phyloP scores from a whole-genome alignment of 1,140 invertebrate genomes.

The Apis florea region DNA sequence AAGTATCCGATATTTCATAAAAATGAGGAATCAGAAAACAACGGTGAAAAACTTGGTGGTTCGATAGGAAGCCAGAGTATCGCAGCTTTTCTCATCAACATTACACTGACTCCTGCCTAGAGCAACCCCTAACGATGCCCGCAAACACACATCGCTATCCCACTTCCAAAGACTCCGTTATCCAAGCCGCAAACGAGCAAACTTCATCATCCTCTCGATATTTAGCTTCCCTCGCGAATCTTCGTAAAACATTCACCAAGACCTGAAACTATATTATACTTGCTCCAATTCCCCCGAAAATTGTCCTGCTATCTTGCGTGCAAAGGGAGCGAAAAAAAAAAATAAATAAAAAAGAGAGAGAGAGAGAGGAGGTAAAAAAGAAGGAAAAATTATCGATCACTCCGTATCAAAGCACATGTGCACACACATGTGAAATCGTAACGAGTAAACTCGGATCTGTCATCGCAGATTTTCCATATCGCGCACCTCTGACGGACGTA shows the following conservation, averaged over 20 bases:
- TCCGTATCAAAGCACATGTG: not conserved
- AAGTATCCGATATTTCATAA: not conserved
- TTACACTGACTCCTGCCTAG: too few relatives aligned
- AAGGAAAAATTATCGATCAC: not conserved
- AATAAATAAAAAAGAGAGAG: not conserved
- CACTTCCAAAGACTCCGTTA: not conserved
- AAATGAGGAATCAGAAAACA: not conserved
- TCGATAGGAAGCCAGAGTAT: too few relatives aligned
- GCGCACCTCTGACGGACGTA: constrained; percentile 10
- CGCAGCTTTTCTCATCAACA: not conserved
- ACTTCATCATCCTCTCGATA: not conserved
- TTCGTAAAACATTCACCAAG: not conserved
- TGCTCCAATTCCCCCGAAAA: not conserved
- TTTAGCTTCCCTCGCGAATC: not conserved
- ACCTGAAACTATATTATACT: not conserved
- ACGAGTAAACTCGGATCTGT: not conserved
- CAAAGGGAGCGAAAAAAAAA: too few relatives aligned
- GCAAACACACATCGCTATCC: not conserved
- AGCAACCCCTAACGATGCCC: not conserved
- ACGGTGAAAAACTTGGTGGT: too few relatives aligned
- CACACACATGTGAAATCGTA: too few relatives aligned
- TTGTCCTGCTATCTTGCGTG: not conserved
- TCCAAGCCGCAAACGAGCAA: not conserved
- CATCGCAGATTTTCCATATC: constrained; percentile 34
- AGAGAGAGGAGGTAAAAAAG: not conserved